These are phyloP conservation scores for Geopemphigus sp. DNA, from an alignment of 1,140 invertebrate genomes.

Conservation along the genomic window DNA sequence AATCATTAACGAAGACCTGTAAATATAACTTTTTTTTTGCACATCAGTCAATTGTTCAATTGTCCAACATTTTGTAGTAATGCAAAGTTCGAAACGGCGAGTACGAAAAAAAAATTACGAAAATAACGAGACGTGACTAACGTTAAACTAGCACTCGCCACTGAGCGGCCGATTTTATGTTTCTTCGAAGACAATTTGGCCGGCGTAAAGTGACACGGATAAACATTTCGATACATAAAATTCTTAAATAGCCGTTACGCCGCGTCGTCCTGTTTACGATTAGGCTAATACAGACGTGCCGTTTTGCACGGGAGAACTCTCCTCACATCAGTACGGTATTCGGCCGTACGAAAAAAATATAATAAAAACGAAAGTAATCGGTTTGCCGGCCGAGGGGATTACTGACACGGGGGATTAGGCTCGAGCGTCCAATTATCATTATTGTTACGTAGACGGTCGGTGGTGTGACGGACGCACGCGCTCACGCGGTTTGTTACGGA, in stretches of 20 bases:
- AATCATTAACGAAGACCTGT: background rate
- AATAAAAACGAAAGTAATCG: conserved; percentile 38
- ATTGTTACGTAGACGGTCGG: background rate
- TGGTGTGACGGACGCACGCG: too few relatives aligned
- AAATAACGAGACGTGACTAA: background rate
- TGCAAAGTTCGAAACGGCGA: background rate
- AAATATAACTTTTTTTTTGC: background rate
- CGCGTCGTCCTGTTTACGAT: background rate
- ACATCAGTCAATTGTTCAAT: background rate
- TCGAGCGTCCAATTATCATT: conserved; percentile 24
- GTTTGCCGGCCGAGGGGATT: too few relatives aligned
- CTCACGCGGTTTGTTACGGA: background rate
- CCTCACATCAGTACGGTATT: background rate
- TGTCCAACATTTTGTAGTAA: background rate
- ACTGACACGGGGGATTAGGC: too few relatives aligned
- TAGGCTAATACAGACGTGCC: too few relatives aligned
- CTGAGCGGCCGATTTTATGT: background rate
- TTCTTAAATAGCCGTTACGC: background rate
- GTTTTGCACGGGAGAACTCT: background rate
- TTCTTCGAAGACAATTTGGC: background rate
- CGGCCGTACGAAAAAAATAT: conserved; percentile 6
- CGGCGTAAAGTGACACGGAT: too few relatives aligned
- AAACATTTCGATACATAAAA: background rate
- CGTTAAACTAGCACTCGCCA: background rate
- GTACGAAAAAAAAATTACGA: background rate